Evolutionary conservation across 2,113 vertebrate genomes (phyloP).

Genomic region (Corvus hawaiiensis): DNA sequence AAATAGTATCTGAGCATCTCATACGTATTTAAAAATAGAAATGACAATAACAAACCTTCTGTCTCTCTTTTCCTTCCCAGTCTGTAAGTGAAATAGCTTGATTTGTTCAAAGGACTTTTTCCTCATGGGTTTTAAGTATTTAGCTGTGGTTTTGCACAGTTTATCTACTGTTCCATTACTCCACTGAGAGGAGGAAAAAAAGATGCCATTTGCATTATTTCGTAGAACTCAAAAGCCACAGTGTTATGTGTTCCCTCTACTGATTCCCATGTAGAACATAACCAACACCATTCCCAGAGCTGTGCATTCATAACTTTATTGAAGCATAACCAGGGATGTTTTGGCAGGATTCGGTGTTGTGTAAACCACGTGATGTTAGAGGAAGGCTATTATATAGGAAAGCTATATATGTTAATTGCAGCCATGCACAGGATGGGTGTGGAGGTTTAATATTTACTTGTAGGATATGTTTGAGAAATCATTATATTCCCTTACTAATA

Average conservation of each 20-base stretch:
- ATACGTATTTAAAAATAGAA: conserved; percentile 43
- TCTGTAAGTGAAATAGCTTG: conserved; percentile 11
- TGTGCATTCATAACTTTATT: not conserved
- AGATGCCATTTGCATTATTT: conserved; percentile 32
- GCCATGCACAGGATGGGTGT: not conserved
- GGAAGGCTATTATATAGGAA: not conserved
- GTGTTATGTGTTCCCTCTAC: conserved; percentile 29
- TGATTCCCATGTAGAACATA: conserved; percentile 30
- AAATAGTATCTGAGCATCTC: not conserved
- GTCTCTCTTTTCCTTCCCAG: conserved; percentile 26
- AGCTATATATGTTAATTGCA: not conserved
- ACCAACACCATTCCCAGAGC: conserved; percentile 18
- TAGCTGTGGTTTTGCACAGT: conserved; percentile 38
- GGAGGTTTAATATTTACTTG: not conserved
- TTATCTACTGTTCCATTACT: conserved; percentile 49
- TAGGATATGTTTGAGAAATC: not conserved
- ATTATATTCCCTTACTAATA: not conserved
- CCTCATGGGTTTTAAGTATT: conserved; percentile 41
- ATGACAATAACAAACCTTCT: conserved; percentile 16
- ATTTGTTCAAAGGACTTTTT: conserved; percentile 33
- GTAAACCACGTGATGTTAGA: not conserved
- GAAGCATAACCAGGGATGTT: not conserved
- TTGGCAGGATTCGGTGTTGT: not conserved
- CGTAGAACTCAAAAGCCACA: not conserved
- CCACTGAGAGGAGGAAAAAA: not conserved